These are phyloP conservation scores for Telenomus remus DNA, from an alignment of 1,140 invertebrate species.

Conservation along the genomic window DNA sequence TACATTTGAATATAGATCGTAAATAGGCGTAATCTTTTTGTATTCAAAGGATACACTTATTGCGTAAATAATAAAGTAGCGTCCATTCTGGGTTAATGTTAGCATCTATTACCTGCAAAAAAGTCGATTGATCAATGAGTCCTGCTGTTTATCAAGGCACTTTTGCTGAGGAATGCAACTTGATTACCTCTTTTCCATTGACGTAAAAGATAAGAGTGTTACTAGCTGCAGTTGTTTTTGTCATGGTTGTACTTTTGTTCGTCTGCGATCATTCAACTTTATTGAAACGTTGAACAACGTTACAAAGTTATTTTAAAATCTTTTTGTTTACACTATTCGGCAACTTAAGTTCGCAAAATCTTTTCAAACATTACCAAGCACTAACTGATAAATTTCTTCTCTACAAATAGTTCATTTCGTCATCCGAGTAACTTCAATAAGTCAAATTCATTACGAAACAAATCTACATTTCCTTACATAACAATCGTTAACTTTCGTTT, in stretches of 20 bases:
- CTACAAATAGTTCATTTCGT: too few species aligned
- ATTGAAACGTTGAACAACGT: neutral
- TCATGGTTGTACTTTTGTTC: constrained; percentile 1
- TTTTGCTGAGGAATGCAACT: neutral
- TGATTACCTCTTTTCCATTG: constrained; percentile 72
- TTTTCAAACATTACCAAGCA: too few species aligned
- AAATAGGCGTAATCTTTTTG: too few species aligned
- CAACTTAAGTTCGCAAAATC: too few species aligned
- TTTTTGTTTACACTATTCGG: too few species aligned
- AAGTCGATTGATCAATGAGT: constrained; percentile 6
- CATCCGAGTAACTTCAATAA: too few species aligned
- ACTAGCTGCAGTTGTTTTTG: constrained; percentile 28
- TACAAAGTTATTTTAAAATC: too few species aligned
- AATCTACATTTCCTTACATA: too few species aligned
- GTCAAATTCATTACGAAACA: too few species aligned
- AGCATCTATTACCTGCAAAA: constrained; percentile 81
- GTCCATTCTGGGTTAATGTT: constrained; percentile 90
- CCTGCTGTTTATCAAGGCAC: neutral
- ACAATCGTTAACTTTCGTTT: too few species aligned
- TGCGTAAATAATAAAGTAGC: constrained; percentile 87
- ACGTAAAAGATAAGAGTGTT: constrained; percentile 69
- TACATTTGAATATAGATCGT: too few species aligned
- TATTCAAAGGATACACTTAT: constrained; percentile 85
- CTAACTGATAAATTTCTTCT: too few species aligned
- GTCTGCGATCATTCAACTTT: constrained; percentile 9